These are phyloP conservation scores for Microcaecilia unicolor DNA, from an alignment of 2,797 vertebrate genomes.

Conservation along the genomic window DNA sequence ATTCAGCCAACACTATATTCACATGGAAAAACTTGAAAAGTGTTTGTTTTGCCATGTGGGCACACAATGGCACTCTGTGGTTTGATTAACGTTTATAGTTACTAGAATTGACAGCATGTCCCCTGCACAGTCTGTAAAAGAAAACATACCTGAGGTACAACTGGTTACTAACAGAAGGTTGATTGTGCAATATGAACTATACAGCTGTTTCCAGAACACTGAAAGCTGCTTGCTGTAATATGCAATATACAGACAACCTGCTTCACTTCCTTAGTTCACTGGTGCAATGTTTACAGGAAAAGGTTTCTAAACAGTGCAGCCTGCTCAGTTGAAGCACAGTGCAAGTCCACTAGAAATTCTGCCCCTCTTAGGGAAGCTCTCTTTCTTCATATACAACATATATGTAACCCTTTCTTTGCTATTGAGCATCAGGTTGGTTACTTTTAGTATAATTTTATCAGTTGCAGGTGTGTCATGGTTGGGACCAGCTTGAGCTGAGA, in stretches of 20 bases:
- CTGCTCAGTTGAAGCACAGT: conserved; percentile 27
- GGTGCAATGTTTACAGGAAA: conserved; percentile 9
- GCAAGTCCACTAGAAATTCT: too few relatives aligned
- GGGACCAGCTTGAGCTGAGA: too few relatives aligned
- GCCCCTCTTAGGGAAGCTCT: too few relatives aligned
- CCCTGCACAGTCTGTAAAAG: background rate
- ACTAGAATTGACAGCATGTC: background rate
- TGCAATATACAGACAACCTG: conserved; percentile 11
- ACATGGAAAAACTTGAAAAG: conserved; percentile 4
- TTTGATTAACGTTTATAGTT: conserved; percentile 20
- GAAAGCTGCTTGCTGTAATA: conserved; percentile 39
- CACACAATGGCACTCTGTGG: conserved; percentile 3
- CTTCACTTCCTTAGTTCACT: conserved; percentile 14
- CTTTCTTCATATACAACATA: too few relatives aligned
- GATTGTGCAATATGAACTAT: conserved; percentile 20
- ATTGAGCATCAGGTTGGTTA: too few relatives aligned
- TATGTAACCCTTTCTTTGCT: too few relatives aligned
- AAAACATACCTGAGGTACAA: conserved; percentile 21
- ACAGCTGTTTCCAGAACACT: conserved; percentile 33
- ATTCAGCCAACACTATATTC: conserved; percentile 1
- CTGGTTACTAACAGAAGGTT: conserved; percentile 16
- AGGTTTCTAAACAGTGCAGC: conserved; percentile 5
- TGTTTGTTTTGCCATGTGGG: conserved; percentile 13
- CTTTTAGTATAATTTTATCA: too few relatives aligned
- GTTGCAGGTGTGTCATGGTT: too few relatives aligned